Evolutionary conservation across 2,113 vertebrate genomes (phyloP), one percentile per base, ranked within the genome.

Genomic region (Campylomormyrus numenius): DNA sequence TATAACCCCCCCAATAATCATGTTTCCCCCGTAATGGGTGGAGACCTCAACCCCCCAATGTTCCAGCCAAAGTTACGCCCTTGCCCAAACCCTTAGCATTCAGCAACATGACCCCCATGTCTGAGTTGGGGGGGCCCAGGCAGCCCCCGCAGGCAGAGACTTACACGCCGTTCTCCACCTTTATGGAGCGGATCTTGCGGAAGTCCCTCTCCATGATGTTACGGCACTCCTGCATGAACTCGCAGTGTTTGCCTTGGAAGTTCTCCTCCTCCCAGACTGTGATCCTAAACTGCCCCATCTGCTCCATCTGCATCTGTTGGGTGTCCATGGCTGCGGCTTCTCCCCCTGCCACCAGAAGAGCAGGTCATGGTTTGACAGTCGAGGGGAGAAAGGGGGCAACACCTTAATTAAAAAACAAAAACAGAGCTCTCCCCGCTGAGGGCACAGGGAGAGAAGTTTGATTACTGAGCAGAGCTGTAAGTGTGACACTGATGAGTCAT

Each of bases 221-320:
- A 89, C 97, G 96, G 88, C 98, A 99, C 93, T 99, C 98, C 93
- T 97, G 96, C 95, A 97, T 96, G 94, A 99, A 97, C 92, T 97
- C 97, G 39, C 97, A 98, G 93, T 96, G 96, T 93, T 98, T 98
- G 90, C 98, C 98, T 95, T 99, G 98, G 96, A 99, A 99, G 95
- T 97, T 97, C 91, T 99, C 98, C 93, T 99, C 97, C 90, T 99
- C 98, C 97, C 98, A 98, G 39, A 99, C 96, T 0, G 97, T 99
- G 95, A 99, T 97, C 94, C 96, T 96, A 95, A 97, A 97, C 95
- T 97, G 96, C 90, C 97, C 97, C 92, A 96, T 94, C 93, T 97
- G 97, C 92, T 97, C 97, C 96, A 97, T 96, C 90, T 97, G 96
- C 96, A 98, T 96, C 90, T 97, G 96, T 93, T 97, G 96, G 91